phyloP scores from a whole-genome alignment of 2,113 vertebrate genomes.

The Acrocephalus arundinaceus region DNA sequence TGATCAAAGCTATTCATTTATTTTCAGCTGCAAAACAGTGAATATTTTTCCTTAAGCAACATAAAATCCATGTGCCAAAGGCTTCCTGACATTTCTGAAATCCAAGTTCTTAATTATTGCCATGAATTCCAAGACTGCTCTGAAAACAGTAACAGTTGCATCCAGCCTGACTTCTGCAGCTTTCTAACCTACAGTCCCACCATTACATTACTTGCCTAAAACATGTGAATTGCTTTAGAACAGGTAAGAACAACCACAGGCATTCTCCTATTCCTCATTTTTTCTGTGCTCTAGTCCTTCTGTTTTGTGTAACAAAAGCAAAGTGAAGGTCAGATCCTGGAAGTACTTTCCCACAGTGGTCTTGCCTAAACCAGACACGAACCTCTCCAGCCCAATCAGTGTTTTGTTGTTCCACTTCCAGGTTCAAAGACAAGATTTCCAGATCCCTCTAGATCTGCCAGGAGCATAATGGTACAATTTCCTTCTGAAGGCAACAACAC shows the following conservation, averaged over 20 bases:
- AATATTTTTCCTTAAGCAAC: background rate
- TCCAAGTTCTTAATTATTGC: background rate
- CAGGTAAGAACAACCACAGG: background rate
- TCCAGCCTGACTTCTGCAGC: background rate
- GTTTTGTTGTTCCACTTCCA: background rate
- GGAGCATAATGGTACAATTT: accelerated
- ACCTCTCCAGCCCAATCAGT: background rate
- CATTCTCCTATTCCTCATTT: background rate
- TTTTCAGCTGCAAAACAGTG: background rate
- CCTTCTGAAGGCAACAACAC: background rate
- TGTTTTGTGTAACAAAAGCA: background rate
- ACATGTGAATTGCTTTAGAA: background rate
- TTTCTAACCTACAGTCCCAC: background rate
- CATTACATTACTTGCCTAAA: background rate
- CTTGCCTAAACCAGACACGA: background rate
- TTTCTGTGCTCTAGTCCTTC: background rate
- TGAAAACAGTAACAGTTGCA: background rate
- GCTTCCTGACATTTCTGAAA: background rate
- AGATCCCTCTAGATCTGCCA: background rate
- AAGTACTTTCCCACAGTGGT: background rate
- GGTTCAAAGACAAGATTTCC: background rate
- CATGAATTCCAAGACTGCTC: background rate
- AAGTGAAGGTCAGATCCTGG: background rate
- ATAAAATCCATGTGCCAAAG: background rate
- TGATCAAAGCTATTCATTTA: background rate